Conservation (phyloP, 2,797 vertebrate genomes). For the Sparidentex hasta region DNA sequence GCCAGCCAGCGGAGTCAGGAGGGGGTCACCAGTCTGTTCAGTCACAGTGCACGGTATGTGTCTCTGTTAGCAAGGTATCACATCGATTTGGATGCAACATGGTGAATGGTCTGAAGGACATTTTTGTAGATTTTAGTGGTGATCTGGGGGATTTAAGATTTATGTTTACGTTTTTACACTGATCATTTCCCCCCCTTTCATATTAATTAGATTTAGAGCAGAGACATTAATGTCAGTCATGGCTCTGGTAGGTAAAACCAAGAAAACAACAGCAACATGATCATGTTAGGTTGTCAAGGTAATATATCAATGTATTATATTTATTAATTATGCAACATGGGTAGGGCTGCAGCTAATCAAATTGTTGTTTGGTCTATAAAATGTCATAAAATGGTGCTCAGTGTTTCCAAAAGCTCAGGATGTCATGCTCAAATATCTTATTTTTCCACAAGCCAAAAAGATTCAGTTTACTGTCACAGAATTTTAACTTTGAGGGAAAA, state of each 20-base stretch:
- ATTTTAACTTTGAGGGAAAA: too few relatives aligned
- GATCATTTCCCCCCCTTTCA: background rate
- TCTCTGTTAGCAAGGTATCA: slow-evolving; percentile 13
- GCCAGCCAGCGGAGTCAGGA: slow-evolving; percentile 47
- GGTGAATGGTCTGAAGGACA: background rate
- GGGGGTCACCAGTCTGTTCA: slow-evolving; percentile 50
- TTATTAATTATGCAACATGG: too few relatives aligned
- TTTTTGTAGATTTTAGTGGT: too few relatives aligned
- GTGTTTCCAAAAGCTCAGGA: too few relatives aligned
- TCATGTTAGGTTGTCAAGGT: background rate
- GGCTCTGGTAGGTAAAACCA: background rate
- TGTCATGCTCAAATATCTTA: too few relatives aligned
- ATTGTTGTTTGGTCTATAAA: too few relatives aligned
- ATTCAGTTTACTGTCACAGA: too few relatives aligned
- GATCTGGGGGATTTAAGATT: background rate
- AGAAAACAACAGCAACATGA: background rate
- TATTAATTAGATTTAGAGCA: background rate
- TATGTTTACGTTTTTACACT: background rate
- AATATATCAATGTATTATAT: too few relatives aligned
- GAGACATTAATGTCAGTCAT: background rate
- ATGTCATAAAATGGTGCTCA: too few relatives aligned
- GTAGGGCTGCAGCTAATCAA: too few relatives aligned
- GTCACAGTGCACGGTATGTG: slow-evolving; percentile 7
- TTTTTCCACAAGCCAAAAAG: too few relatives aligned
- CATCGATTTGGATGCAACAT: slow-evolving; percentile 23